Evolutionary conservation across 2,113 vertebrate species (phyloP), one percentile per base, ranked within the genome.

Genomic region (Leucopsar rothschildi): DNA sequence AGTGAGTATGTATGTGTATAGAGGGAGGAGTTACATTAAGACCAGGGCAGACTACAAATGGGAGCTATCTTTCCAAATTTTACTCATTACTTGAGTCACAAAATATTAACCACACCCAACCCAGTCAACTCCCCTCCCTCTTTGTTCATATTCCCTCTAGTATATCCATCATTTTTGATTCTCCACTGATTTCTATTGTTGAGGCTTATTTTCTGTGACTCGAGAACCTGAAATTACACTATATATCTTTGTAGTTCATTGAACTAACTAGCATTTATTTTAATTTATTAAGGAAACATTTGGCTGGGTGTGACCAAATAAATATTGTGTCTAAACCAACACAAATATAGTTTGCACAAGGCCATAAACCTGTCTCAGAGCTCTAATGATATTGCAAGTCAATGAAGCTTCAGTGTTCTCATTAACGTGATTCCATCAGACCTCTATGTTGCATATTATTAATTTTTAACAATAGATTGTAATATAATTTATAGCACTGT

Each of bases 321-420:
- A 94, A 95, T 92, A 90, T 60, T 75, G 64, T 86, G 68, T 92
- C 86, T 93, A 93, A 94, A 96, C n/a, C 83, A 92, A 86, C 60
- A 93, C 75, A 92, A 92, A 94, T 75, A 91, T 5, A 71, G 82
- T 86, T 89, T 72, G 72, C 77, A 86, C 86, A 89, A 92, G 80
- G 69, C 92, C 91, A 96, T 92, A 97, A 95, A 94, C 91, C 86
- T 95, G 92, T 86, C 86, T 92, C 72, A 31, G 64, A 88, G 60
- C 91, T 91, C 88, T 94, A 97, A 97, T 92, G 86, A 95, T 82
- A 94, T 71, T 95, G 91, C 88, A 96, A 95, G 92, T 94, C 91
- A 94, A 92, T 93, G 92, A 95, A 95, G 92, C 95, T 93, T 96
- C 91, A 84, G 92, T 52, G n/a, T 89, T 93, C 88, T 95, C 92